Conservation (phyloP, 2,888 invertebrate species). For the Noctua pronuba region DNA sequence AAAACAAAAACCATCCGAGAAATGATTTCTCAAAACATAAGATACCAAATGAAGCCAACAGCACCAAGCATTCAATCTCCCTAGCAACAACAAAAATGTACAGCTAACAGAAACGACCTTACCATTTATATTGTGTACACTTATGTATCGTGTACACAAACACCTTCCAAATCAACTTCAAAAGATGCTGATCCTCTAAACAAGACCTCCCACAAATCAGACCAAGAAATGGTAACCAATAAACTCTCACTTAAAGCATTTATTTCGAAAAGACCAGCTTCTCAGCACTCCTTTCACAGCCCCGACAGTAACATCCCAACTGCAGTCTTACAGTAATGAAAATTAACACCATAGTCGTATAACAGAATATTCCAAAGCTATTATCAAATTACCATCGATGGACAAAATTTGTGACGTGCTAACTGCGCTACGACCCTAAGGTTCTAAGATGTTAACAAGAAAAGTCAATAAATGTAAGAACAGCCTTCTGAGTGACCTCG, state of each 20-base stretch:
- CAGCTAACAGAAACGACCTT: slow-evolving; percentile 16
- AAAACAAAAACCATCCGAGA: background rate
- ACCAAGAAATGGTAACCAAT: slow-evolving; percentile 8
- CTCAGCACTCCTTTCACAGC: background rate
- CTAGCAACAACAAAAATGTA: slow-evolving; percentile 11
- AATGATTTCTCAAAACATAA: background rate
- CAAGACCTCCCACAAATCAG: slow-evolving; percentile 28
- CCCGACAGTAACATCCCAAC: background rate
- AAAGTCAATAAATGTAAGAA: slow-evolving; percentile 52
- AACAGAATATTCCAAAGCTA: slow-evolving; percentile 2
- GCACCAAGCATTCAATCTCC: background rate
- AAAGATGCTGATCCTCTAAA: slow-evolving; percentile 30
- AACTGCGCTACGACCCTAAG: slow-evolving; percentile 48
- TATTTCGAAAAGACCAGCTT: background rate
- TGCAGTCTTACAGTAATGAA: background rate
- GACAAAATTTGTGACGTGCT: slow-evolving; percentile 47
- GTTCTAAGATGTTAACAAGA: slow-evolving; percentile 39
- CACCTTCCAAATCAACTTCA: slow-evolving; percentile 17
- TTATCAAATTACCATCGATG: slow-evolving; percentile 42
- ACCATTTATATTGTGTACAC: background rate
- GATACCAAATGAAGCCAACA: background rate
- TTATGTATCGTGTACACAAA: slow-evolving; percentile 11
- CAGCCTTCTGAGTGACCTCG: slow-evolving; percentile 62
- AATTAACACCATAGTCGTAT: background rate
- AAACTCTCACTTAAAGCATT: background rate